A percentile compares a stretch with the other conserved stretches of the same genome.
Evolutionary conservation across 2,113 vertebrate genomes (phyloP).

Genomic region (Butorides virescens): DNA sequence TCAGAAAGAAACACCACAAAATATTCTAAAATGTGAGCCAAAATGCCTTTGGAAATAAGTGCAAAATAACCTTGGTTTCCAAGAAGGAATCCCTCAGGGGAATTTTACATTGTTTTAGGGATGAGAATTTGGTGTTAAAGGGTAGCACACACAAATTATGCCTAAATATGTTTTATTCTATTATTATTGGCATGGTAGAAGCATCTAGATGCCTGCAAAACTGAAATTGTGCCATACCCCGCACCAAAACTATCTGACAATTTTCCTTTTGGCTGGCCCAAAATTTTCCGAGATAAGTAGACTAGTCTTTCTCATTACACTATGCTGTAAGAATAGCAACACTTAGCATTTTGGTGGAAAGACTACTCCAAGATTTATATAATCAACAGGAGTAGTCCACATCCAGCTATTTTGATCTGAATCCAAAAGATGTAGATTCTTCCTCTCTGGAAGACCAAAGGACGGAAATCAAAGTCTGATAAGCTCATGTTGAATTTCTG

Average conservation of each 20-base stretch:
- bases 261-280: neutral
- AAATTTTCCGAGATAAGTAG: neutral
- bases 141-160: neutral
- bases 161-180: neutral
- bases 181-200: neutral
- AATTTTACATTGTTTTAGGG: neutral
- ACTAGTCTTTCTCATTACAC: neutral
- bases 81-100: neutral
- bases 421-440: neutral
- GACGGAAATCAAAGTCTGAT: neutral
- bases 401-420: neutral
- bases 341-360: neutral
- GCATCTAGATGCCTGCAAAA: neutral
- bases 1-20: constrained; percentile 1
- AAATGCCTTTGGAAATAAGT: neutral
- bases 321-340: neutral
- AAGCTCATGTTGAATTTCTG: neutral
- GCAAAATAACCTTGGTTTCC: neutral
- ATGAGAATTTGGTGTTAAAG: neutral
- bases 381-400: neutral
- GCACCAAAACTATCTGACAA: neutral
- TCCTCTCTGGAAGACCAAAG: neutral
- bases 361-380: neutral
- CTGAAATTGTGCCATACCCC: neutral
- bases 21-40: neutral